A percentile compares a stretch with the other conserved stretches of the same genome.
These are phyloP conservation scores for Caenorhabditis auriculariae DNA, from an alignment of 2,888 invertebrate species.

Conservation along the genomic window DNA sequence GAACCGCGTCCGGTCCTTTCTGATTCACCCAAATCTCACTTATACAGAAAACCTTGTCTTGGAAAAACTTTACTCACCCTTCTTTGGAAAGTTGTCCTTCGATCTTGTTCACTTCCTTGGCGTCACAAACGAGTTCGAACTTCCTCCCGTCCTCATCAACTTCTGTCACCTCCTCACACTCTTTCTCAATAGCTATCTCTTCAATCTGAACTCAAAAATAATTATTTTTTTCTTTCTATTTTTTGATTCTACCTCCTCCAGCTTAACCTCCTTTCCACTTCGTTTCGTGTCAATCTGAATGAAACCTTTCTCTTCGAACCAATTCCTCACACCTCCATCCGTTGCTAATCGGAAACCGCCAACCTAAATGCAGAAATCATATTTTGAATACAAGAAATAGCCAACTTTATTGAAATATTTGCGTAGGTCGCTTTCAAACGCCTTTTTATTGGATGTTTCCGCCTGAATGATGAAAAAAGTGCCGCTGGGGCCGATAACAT, in stretches of 20 bases:
- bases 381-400: not conserved
- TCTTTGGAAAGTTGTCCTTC: constrained; percentile 32
- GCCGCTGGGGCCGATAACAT: constrained; percentile 54
- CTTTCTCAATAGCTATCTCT: constrained; percentile 55
- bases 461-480: constrained; percentile 53
- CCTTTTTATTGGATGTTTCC: constrained; percentile 48
- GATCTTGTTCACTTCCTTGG: constrained; percentile 25
- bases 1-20: no score
- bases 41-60: no score
- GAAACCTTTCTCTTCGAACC: constrained; percentile 55
- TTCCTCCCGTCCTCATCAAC: constrained; percentile 37
- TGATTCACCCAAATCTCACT: no score
- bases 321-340: constrained; percentile 42
- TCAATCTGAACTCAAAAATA: constrained; percentile 34
- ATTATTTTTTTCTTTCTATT: not conserved
- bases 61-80: constrained; percentile 26
- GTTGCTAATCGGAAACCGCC: constrained; percentile 52
- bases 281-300: constrained; percentile 23
- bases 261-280: constrained; percentile 26
- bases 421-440: constrained; percentile 34
- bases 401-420: constrained; percentile 55
- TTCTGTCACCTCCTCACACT: constrained; percentile 51
- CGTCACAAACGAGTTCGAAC: constrained; percentile 47
- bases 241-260: constrained; percentile 28
- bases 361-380: constrained; percentile 20